Percentiles rank a stretch among this genome's conserved stretches.
These are phyloP conservation scores for Brachyhypopomus gauderio DNA, from an alignment of 2,113 vertebrate genomes.

Conservation along the genomic window DNA sequence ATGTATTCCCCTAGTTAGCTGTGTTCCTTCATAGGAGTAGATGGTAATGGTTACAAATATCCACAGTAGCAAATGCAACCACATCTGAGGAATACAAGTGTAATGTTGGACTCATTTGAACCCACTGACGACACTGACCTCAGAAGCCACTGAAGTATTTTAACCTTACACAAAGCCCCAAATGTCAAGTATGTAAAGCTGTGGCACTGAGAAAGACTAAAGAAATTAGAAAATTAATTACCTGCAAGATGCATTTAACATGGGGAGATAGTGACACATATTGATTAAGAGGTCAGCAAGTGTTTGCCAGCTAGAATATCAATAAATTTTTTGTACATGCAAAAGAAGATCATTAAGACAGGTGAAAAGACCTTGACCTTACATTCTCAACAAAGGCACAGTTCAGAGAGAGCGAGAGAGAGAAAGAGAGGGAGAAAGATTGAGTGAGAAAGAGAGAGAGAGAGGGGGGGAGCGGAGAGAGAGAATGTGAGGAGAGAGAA, in stretches of 20 bases:
- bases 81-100: background rate
- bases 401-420: slow-evolving; percentile 41
- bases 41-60: background rate
- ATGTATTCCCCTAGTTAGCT: background rate
- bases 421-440: slow-evolving; percentile 48
- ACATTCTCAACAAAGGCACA: slow-evolving; percentile 66
- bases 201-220: slow-evolving; percentile 76
- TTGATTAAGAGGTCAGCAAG: slow-evolving; percentile 85
- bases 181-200: slow-evolving; percentile 80
- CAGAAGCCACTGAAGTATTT: slow-evolving; percentile 50
- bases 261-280: slow-evolving; percentile 75
- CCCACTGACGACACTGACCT: slow-evolving; percentile 42
- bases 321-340: slow-evolving; percentile 77
- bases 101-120: slow-evolving; percentile 35
- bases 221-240: slow-evolving; percentile 84
- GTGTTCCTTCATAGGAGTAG: background rate
- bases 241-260: slow-evolving; percentile 70
- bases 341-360: slow-evolving; percentile 83
- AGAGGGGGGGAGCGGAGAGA: slow-evolving; percentile 29
- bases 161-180: slow-evolving; percentile 63
- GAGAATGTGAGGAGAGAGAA: no score
- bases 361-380: slow-evolving; percentile 76
- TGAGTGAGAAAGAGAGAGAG: slow-evolving; percentile 39
- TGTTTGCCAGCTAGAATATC: slow-evolving; percentile 86
- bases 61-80: background rate